Percentiles rank a stretch among this genome's conserved stretches.
phyloP scores from a whole-genome alignment of 2,113 vertebrate genomes.

The Megaceryle maxima region DNA sequence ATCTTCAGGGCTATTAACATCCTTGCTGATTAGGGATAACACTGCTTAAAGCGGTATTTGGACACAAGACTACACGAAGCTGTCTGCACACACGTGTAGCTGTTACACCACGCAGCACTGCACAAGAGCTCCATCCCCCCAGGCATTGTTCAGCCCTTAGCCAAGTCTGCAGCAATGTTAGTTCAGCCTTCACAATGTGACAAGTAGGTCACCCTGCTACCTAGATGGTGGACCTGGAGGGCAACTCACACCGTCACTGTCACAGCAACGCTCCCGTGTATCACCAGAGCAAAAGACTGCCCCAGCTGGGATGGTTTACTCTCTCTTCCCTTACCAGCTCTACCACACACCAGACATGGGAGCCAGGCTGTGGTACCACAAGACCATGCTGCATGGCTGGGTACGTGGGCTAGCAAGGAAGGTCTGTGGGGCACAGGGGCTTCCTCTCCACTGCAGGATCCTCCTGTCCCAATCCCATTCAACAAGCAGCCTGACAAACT shows the following conservation, averaged over 20 bases:
- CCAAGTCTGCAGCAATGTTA: accelerated
- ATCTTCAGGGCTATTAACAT: not conserved
- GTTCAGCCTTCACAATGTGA: not conserved
- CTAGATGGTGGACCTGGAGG: not conserved
- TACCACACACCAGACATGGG: accelerated
- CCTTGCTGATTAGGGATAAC: not conserved
- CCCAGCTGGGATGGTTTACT: not conserved
- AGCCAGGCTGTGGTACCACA: accelerated
- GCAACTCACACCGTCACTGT: not conserved
- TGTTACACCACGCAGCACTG: not conserved
- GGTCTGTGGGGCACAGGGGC: accelerated
- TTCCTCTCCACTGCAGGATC: not conserved
- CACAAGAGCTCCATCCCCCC: accelerated
- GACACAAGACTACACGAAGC: not conserved
- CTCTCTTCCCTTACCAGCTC: not conserved
- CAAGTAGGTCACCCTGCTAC: accelerated
- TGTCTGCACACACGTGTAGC: not conserved
- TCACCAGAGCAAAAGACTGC: not conserved
- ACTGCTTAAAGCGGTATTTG: not conserved
- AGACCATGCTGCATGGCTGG: not conserved
- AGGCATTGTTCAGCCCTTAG: accelerated
- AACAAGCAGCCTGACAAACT: not conserved
- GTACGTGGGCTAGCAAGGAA: not conserved
- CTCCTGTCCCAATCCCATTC: not conserved
- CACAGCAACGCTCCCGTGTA: accelerated